Conservation (phyloP, 2,888 invertebrate species). For the Adela reaumurella region DNA sequence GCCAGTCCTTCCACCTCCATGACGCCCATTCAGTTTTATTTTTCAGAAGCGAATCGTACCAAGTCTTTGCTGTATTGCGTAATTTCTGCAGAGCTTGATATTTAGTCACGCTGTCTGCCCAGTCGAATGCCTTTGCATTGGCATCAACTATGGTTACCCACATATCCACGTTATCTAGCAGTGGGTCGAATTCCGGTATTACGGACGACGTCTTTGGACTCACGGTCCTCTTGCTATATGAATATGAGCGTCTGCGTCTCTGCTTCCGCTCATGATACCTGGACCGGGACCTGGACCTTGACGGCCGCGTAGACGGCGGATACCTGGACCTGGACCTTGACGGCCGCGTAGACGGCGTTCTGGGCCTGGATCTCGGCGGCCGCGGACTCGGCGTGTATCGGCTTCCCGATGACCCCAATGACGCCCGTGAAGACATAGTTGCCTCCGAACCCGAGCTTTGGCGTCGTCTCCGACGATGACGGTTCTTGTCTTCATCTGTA, state of each 20-base stretch:
- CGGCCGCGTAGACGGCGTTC: too few relatives aligned
- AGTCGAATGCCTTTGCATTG: slow-evolving; percentile 14
- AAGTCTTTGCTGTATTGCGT: slow-evolving; percentile 15
- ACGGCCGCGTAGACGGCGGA: too few relatives aligned
- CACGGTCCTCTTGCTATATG: background rate
- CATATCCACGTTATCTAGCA: slow-evolving; percentile 11
- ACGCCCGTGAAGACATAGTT: too few relatives aligned
- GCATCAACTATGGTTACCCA: slow-evolving; percentile 17
- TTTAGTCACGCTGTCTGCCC: slow-evolving; percentile 14
- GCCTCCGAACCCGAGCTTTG: too few relatives aligned
- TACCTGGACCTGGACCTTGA: too few relatives aligned
- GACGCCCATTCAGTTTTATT: slow-evolving; percentile 15
- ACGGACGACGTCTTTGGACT: slow-evolving; percentile 8
- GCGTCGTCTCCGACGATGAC: too few relatives aligned
- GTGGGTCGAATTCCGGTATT: slow-evolving; percentile 13
- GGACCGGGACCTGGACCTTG: too few relatives aligned
- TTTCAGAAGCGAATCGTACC: slow-evolving; percentile 14
- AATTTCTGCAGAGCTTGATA: slow-evolving; percentile 16
- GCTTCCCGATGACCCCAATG: too few relatives aligned
- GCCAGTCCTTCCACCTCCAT: slow-evolving; percentile 17
- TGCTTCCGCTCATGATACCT: background rate
- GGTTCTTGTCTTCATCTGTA: too few relatives aligned
- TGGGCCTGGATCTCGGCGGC: too few relatives aligned
- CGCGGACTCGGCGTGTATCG: too few relatives aligned
- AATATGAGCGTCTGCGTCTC: background rate